Evolutionary conservation across 37 sponge, comb jelly and placozoan genomes (phyloP).

Genomic region (Axinella damicornis): DNA sequence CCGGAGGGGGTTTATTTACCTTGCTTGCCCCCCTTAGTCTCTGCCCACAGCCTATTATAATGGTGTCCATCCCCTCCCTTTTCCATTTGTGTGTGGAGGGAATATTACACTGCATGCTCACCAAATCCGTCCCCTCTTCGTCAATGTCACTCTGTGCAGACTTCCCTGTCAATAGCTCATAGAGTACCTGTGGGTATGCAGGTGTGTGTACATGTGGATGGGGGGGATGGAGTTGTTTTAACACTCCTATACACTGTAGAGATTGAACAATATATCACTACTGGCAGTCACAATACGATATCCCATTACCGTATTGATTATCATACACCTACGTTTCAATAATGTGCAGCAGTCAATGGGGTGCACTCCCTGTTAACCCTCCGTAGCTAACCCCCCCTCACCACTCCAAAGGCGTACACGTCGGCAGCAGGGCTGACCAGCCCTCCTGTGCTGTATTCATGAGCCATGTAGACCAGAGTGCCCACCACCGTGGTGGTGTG

Average conservation of each 20-base stretch:
- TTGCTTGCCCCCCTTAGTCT: too few relatives aligned
- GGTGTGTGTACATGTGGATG: too few relatives aligned
- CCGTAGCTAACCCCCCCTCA: slow-evolving; percentile 5
- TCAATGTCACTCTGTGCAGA: slow-evolving; percentile 6
- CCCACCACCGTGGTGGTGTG: slow-evolving; percentile 60
- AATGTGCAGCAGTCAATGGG: too few relatives aligned
- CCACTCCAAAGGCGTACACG: slow-evolving; percentile 73
- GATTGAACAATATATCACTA: too few relatives aligned
- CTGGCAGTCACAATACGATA: too few relatives aligned
- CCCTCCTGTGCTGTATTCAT: slow-evolving; percentile 33
- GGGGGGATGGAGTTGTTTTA: too few relatives aligned
- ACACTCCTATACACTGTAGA: too few relatives aligned
- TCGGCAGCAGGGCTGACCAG: slow-evolving; percentile 42
- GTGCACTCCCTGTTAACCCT: background rate
- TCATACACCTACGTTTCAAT: too few relatives aligned
- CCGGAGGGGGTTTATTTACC: too few relatives aligned
- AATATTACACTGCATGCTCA: background rate
- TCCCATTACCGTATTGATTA: too few relatives aligned
- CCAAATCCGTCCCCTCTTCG: slow-evolving; percentile 44
- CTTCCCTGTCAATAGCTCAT: slow-evolving; percentile 45
- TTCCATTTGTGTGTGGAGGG: background rate
- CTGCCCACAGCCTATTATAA: too few relatives aligned
- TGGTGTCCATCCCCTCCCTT: too few relatives aligned
- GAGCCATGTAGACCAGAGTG: slow-evolving; percentile 61
- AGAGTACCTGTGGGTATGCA: slow-evolving; percentile 26